Evolutionary conservation across 2,113 vertebrate genomes (phyloP), one percentile per base, ranked within the genome.

Genomic region (Garra rufa): DNA sequence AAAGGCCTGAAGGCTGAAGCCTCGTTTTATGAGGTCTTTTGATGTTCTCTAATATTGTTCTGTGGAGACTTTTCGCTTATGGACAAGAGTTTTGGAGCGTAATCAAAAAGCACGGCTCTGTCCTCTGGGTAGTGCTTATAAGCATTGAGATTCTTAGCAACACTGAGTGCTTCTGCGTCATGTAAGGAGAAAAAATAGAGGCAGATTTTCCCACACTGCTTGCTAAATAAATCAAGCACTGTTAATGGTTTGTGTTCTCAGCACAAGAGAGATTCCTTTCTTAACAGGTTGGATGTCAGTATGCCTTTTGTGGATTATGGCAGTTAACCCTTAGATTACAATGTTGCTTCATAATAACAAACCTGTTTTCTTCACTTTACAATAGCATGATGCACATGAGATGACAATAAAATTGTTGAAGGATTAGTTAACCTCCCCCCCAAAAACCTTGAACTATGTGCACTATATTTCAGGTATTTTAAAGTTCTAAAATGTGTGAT

Each of bases 141-240:
- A 83, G 73, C 83, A 89, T 89, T 88, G 89, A 88, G 88, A 89
- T 78, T 92, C 76, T 76, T 38, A 83, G 85, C 85, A 89, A 65
- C 55, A 73, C 77, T 24, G 44, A 79, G 84, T 87, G 85, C 86
- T 88, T 77, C 90, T 74, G 84, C 86, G 86, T 76, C 48, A 85
- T 21, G 38, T 80, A 86, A 38, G 50, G 86, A 88, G 87, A 88
- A 90, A 91, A 75, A 78, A 83, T 76, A 90, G 83, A 71, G 34
- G n/a, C 65, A 70, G 34, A 71, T 70, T 52, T 30, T 59, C 41
- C 57, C 26, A 63, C 26, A 80, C 43, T 38, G 69, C 28, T 21
- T 44, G 34, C 75, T 69, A 84, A 84, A 78, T 67, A 84, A 55
- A 84, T 28, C 83, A 48, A 41, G 55, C 19, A 81, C 10, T 50